A percentile compares a stretch with the other conserved stretches of the same genome.
Conservation (phyloP, 35 echinoderm and acorn worm species). For the Lytechinus variegatus region DNA sequence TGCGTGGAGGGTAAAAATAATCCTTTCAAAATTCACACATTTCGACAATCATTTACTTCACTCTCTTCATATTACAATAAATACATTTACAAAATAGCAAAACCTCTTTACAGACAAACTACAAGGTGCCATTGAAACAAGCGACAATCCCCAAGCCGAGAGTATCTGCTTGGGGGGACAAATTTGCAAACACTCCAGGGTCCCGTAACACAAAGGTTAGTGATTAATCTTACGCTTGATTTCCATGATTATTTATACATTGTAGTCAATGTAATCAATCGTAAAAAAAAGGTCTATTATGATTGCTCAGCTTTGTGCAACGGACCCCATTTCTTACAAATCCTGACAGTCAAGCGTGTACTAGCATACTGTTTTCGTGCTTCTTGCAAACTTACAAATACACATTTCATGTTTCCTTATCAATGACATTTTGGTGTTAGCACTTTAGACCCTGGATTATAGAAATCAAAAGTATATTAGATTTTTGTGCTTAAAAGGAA, state of each 20-base stretch:
- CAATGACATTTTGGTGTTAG: neutral
- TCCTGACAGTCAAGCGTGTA: neutral
- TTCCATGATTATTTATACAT: too few relatives aligned
- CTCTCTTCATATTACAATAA: slow-evolving; percentile 28
- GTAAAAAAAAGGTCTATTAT: too few relatives aligned
- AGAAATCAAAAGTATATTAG: too few relatives aligned
- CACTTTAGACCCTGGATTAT: neutral
- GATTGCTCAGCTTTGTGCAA: too few relatives aligned
- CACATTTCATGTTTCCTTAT: neutral
- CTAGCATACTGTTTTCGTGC: neutral
- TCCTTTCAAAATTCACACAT: neutral
- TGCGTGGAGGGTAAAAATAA: neutral
- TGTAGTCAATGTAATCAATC: too few relatives aligned
- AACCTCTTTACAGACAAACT: slow-evolving; percentile 9
- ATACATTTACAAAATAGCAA: slow-evolving; percentile 29
- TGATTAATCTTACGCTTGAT: too few relatives aligned
- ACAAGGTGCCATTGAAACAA: neutral
- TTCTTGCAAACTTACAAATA: neutral
- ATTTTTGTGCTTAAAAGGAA: too few relatives aligned
- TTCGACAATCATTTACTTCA: neutral
- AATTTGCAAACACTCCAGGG: neutral
- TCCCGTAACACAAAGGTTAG: too few relatives aligned
- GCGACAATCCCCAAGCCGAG: neutral
- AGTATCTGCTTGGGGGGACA: neutral
- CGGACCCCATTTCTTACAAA: neutral